Conservation (phyloP, 2,888 invertebrate species). For the Pyrocoelia pectoralis region DNA sequence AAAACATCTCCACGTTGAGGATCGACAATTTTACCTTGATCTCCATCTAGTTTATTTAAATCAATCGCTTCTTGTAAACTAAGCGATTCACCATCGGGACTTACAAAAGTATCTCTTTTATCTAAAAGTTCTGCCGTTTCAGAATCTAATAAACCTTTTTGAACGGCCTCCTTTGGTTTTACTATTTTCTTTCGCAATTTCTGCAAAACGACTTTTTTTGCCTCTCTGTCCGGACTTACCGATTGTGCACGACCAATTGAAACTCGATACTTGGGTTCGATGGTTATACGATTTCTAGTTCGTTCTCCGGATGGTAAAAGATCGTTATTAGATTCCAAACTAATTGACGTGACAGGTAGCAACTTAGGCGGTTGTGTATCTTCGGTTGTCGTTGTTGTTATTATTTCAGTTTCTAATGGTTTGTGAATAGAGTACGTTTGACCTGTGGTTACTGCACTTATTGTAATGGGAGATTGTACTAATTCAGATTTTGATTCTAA, state of each 20-base stretch:
- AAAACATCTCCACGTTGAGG: constrained; percentile 82
- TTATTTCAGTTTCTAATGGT: constrained; percentile 58
- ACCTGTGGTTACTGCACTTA: constrained; percentile 62
- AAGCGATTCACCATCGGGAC: constrained; percentile 67
- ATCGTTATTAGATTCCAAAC: constrained; percentile 49
- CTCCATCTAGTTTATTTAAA: constrained; percentile 73
- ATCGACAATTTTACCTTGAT: constrained; percentile 82
- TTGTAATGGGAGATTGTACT: constrained; percentile 21
- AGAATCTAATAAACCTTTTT: constrained; percentile 80
- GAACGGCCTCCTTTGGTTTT: constrained; percentile 78
- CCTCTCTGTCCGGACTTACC: constrained; percentile 67
- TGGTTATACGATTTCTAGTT: constrained; percentile 65
- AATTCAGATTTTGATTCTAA: constrained; percentile 34
- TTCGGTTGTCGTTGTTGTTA: constrained; percentile 48
- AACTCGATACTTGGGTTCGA: constrained; percentile 73
- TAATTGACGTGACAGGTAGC: constrained; percentile 52
- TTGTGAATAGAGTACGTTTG: constrained; percentile 56
- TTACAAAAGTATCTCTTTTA: constrained; percentile 65
- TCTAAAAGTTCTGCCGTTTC: constrained; percentile 77
- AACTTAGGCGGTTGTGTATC: constrained; percentile 47
- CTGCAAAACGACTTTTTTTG: constrained; percentile 75
- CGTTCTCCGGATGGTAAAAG: constrained; percentile 66
- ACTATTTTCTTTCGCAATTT: constrained; percentile 81
- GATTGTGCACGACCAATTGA: constrained; percentile 69
- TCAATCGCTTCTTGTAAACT: constrained; percentile 81